Evolutionary conservation across 1,140 invertebrate genomes (phyloP).

Genomic region (Heterodera carotae): DNA sequence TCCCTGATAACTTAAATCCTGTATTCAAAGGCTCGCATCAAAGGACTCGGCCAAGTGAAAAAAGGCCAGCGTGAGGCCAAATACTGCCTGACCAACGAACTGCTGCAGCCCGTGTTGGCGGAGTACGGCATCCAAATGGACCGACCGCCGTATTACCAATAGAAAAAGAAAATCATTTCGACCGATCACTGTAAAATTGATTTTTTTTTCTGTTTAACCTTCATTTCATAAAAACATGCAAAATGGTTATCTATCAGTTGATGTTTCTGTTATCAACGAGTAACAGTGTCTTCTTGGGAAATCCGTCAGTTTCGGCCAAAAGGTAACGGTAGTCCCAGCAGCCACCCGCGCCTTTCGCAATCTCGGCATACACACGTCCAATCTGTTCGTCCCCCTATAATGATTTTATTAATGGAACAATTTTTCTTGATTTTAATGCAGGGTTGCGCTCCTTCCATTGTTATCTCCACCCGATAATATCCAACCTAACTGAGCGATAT

Average conservation of each 20-base stretch:
- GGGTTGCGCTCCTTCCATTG: no score
- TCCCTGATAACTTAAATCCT: no score
- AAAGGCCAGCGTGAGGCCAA: constrained; percentile 68
- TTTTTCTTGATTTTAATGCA: neutral
- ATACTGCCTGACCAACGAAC: constrained; percentile 42
- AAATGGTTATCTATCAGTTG: neutral
- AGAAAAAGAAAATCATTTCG: no score
- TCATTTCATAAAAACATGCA: no score
- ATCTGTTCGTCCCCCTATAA: constrained; percentile 49
- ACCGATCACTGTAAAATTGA: no score
- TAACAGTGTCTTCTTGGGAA: constrained; percentile 44
- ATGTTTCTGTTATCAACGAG: constrained; percentile 45
- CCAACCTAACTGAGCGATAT: no score
- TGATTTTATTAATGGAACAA: neutral
- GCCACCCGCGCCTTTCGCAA: constrained; percentile 55
- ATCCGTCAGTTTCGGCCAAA: constrained; percentile 47
- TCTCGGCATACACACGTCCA: constrained; percentile 54
- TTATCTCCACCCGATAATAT: no score
- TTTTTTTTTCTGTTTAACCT: no score
- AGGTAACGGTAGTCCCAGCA: constrained; percentile 60
- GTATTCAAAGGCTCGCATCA: constrained; percentile 50
- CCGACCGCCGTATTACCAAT: constrained; percentile 38
- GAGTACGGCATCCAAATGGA: constrained; percentile 48
- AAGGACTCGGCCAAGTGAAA: constrained; percentile 74
- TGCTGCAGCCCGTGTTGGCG: constrained; percentile 41